A percentile compares a stretch with the other conserved stretches of the same genome.
Conservation (phyloP, 2,797 vertebrate species). For the Pteropus rufus region DNA sequence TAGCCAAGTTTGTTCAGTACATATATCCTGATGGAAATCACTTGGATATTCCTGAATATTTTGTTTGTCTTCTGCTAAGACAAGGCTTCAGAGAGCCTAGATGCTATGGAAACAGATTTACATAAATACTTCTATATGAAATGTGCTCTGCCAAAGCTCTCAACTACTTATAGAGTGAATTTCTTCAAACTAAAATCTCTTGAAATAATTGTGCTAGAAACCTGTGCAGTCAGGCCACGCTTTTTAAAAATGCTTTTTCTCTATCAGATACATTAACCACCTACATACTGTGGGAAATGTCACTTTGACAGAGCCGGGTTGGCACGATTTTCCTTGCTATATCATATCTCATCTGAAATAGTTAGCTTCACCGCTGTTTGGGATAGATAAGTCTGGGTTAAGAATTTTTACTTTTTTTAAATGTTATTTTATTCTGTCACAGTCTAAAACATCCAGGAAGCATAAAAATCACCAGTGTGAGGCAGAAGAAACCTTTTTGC, state of each 20-base stretch:
- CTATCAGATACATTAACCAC: slow-evolving; percentile 25
- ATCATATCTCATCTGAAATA: background rate
- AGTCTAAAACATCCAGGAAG: background rate
- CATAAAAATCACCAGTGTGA: background rate
- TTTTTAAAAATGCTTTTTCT: slow-evolving; percentile 16
- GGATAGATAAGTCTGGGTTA: background rate
- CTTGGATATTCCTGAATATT: background rate
- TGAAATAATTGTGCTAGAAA: slow-evolving; percentile 53
- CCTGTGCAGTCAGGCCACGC: background rate
- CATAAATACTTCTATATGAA: slow-evolving; percentile 56
- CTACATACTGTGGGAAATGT: slow-evolving; percentile 10
- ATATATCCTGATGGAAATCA: background rate
- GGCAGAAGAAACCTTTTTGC: background rate
- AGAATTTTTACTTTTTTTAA: background rate
- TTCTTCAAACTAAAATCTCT: slow-evolving; percentile 42
- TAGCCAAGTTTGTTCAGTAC: background rate
- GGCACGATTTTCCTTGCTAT: background rate
- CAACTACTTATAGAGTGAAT: slow-evolving; percentile 31
- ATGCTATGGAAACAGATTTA: slow-evolving; percentile 68
- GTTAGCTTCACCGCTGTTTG: background rate
- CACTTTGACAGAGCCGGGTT: background rate
- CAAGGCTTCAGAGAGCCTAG: slow-evolving; percentile 1
- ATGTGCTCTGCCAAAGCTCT: slow-evolving; percentile 29
- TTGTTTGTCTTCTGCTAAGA: slow-evolving; percentile 41
- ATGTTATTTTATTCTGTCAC: background rate